Evolutionary conservation across 1,140 invertebrate species (phyloP), one percentile per base, ranked within the genome.

Genomic region (Drosophila mayri): DNA sequence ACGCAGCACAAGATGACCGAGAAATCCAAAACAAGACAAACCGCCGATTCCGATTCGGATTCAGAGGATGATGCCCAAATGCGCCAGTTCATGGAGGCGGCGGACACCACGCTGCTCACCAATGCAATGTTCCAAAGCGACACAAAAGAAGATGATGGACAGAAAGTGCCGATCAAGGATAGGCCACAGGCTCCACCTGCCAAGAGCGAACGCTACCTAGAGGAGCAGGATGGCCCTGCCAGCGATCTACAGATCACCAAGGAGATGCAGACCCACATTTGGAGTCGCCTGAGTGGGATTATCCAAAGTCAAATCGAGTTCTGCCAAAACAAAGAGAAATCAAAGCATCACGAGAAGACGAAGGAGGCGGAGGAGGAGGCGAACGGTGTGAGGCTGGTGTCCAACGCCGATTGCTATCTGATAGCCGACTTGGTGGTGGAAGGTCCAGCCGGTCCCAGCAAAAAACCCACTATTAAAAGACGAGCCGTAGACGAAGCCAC

Each of bases 211-310:
- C 83, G 83, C 12, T 64, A 81, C 16, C 18, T 86, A 22, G 65
- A 68, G 22, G 78, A 75, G 8, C 46, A 84, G 35, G 62, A 47
- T 10, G n/a, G 18, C 0, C 30, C 43, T 10, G 32, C 25, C 8
- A 32, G 43, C 16, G 80, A 88, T 55, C 37, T 88, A 1, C 67
- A 84, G 37, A 57, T 88, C 28, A 84, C 68, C 18, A 37, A 63
- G n/a, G 61, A 88, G 22, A 83, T 88, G 80, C 84, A 88, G 32
- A 63, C 52, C 0, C 84, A 88, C 50, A 65, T 88, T 14, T 88
- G 84, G 84, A 38, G 47, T 14, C 71, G 76, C 18, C 59, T 88
- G 1, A 84, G 84, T 28, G 18, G 54, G 10, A 81, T 88, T 35
- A 88, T 88, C 32, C 50, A 74, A 9, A 25, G 52, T 18, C 68